phyloP scores from a whole-genome alignment of 2,888 invertebrate genomes.

The Chrysopilus asiliformis region DNA sequence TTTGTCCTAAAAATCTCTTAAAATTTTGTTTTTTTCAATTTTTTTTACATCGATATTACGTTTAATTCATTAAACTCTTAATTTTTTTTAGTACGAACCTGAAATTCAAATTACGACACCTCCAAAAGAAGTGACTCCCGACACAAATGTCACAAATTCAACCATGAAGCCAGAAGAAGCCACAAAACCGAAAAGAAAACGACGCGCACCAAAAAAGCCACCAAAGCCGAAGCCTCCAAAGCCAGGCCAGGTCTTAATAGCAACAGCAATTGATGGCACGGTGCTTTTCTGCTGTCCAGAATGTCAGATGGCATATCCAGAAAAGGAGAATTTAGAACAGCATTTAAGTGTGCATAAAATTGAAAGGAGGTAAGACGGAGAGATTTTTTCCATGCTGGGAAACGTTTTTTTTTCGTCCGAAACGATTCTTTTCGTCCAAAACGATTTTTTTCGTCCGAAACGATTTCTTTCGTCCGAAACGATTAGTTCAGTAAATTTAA shows the following conservation, averaged over 20 bases:
- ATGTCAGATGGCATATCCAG: conserved; percentile 69
- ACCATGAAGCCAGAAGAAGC: conserved; percentile 25
- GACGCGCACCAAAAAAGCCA: conserved; percentile 69
- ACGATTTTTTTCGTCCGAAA: too few relatives aligned
- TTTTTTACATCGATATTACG: too few relatives aligned
- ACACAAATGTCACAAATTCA: conserved; percentile 22
- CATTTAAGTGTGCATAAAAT: conserved; percentile 67
- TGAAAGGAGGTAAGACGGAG: conserved; percentile 50
- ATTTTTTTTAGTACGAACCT: conserved; percentile 24
- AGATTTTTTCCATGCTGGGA: not conserved
- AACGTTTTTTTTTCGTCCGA: too few relatives aligned
- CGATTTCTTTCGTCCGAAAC: too few relatives aligned
- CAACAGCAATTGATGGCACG: conserved; percentile 59
- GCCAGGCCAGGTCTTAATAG: conserved; percentile 65
- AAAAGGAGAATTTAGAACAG: conserved; percentile 64
- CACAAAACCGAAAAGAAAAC: conserved; percentile 38
- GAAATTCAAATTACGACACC: conserved; percentile 27
- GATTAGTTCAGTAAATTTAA: too few relatives aligned
- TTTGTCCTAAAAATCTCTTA: too few relatives aligned
- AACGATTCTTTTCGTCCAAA: too few relatives aligned
- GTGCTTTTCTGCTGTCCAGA: conserved; percentile 67
- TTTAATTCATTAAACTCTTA: too few relatives aligned
- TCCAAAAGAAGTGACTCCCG: conserved; percentile 32
- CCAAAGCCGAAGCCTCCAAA: conserved; percentile 65
- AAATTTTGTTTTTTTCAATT: too few relatives aligned